phyloP scores from a whole-genome alignment of 2,888 invertebrate species.

The Lordiphosa fenestrarum region DNA sequence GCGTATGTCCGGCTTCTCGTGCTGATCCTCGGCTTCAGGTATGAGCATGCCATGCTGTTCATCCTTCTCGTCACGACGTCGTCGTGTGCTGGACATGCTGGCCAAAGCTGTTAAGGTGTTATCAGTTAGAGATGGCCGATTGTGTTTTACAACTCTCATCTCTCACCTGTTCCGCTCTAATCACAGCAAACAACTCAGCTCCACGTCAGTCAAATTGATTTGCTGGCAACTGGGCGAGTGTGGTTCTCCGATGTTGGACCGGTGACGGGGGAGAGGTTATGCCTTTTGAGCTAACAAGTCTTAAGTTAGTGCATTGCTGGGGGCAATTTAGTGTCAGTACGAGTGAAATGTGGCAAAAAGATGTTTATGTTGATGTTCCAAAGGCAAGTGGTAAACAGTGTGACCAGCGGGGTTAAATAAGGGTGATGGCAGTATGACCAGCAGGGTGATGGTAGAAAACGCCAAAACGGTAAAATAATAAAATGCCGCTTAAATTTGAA shows the following conservation, averaged over 20 bases:
- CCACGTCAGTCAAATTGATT: too few species aligned
- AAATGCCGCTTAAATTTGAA: too few species aligned
- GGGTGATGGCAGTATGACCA: neutral
- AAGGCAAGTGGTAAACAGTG: neutral
- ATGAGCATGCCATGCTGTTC: constrained; percentile 15
- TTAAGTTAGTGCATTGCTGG: too few species aligned
- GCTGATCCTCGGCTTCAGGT: constrained; percentile 3
- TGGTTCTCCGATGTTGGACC: too few species aligned
- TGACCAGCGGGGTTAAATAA: neutral
- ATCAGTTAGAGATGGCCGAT: neutral
- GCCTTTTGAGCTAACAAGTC: too few species aligned
- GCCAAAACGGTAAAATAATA: neutral
- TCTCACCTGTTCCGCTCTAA: constrained; percentile 1
- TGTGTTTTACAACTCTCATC: neutral
- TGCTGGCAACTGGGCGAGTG: too few species aligned
- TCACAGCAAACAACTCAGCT: neutral
- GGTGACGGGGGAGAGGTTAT: too few species aligned
- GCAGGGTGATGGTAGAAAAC: neutral
- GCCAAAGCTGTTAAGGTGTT: neutral
- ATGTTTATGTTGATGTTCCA: constrained; percentile 9
- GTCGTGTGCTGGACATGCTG: constrained; percentile 12
- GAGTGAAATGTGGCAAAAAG: neutral
- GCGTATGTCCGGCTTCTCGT: constrained; percentile 81
- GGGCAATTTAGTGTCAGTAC: neutral
- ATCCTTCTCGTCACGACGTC: constrained; percentile 8